phyloP scores from a whole-genome alignment of 2,113 vertebrate species.

The Charina bottae region DNA sequence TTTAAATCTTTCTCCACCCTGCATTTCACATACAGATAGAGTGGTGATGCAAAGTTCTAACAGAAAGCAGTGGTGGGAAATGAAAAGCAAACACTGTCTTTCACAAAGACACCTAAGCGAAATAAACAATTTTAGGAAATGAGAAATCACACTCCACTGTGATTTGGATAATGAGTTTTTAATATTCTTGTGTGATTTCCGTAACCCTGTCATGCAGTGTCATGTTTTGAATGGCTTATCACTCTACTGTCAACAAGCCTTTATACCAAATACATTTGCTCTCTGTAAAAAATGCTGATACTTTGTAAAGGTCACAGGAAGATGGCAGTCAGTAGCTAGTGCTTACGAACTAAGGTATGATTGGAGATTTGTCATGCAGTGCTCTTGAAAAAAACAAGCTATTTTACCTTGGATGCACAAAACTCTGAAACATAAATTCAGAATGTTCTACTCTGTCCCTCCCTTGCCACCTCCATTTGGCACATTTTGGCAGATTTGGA shows the following conservation, averaged over 20 bases:
- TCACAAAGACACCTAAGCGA: not conserved
- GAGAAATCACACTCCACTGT: not conserved
- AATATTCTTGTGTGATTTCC: constrained; percentile 17
- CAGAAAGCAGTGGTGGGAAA: not conserved
- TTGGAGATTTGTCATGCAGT: not conserved
- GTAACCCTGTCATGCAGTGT: not conserved
- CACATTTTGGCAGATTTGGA: not conserved
- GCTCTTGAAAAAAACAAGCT: not conserved
- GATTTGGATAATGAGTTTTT: constrained; percentile 36
- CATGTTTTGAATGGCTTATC: constrained; percentile 2
- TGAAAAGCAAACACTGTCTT: constrained; percentile 15
- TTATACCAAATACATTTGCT: constrained; percentile 13
- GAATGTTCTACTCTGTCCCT: not conserved
- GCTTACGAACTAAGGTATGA: not conserved
- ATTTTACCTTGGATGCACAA: not conserved
- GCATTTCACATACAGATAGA: constrained; percentile 46
- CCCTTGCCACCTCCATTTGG: not conserved
- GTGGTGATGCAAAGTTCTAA: constrained; percentile 43
- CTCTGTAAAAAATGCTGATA: not conserved
- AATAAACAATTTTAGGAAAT: not conserved
- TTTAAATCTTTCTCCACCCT: constrained; percentile 57
- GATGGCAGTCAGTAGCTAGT: not conserved
- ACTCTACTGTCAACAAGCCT: accelerated
- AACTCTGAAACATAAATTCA: not conserved
- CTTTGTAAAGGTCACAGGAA: not conserved